Conservation (phyloP, 64 coral and sea anemone species). For the Acropora yongei region DNA sequence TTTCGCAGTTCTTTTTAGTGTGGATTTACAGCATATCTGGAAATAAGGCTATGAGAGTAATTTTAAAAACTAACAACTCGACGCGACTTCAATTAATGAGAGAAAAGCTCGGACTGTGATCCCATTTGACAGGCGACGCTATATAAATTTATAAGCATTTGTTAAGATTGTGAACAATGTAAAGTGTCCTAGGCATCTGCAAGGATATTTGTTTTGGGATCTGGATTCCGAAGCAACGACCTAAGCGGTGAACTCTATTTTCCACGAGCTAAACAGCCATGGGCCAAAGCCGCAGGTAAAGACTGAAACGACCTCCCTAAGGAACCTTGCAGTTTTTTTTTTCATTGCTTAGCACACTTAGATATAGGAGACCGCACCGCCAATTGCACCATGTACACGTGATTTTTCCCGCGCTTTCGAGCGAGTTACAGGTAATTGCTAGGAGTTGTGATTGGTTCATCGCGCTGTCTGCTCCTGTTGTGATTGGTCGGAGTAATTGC, state of each 20-base stretch:
- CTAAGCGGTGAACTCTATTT: neutral
- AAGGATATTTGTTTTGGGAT: neutral
- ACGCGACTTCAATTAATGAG: neutral
- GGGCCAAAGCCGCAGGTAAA: neutral
- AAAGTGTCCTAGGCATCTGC: slow-evolving; percentile 3
- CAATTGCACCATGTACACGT: too few relatives aligned
- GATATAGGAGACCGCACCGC: too few relatives aligned
- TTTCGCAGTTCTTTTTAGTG: slow-evolving; percentile 13
- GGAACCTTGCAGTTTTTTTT: neutral
- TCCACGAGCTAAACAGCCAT: neutral
- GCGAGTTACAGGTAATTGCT: too few relatives aligned
- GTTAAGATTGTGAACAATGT: neutral
- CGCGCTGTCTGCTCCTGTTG: too few relatives aligned
- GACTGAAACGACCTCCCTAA: neutral
- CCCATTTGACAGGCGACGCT: neutral
- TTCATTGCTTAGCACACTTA: too few relatives aligned
- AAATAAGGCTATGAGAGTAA: slow-evolving; percentile 15
- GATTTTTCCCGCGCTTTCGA: too few relatives aligned
- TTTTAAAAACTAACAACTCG: neutral
- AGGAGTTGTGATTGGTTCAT: too few relatives aligned
- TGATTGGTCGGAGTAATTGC: too few relatives aligned
- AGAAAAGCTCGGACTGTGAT: slow-evolving; percentile 14
- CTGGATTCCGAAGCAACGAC: neutral
- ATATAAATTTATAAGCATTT: neutral
- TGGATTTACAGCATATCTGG: slow-evolving; percentile 13